Conservation (phyloP, 2,797 vertebrate genomes). For the Mus minutoides region DNA sequence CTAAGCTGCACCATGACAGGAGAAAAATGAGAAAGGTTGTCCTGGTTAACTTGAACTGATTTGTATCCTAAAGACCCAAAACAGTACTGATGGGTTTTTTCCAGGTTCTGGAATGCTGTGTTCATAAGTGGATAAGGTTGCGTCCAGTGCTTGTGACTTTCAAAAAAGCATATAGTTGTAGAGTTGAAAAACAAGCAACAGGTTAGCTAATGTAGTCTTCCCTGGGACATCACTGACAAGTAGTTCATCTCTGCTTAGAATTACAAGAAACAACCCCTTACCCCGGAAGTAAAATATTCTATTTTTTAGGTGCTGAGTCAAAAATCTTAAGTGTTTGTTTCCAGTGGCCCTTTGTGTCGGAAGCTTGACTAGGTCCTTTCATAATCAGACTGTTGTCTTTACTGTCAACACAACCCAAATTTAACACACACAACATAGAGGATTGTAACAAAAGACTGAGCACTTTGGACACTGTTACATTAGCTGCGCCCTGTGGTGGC, state of each 20-base stretch:
- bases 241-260: background rate
- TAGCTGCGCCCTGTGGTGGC: background rate
- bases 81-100: background rate
- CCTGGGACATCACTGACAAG: background rate
- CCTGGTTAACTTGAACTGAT: background rate
- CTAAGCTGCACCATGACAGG: background rate
- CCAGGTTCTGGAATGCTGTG: background rate
- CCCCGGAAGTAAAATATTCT: background rate
- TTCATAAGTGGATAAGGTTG: background rate
- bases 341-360: background rate
- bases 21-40: conserved; percentile 10
- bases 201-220: background rate
- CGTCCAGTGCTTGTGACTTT: background rate
- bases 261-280: background rate
- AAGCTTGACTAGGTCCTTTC: background rate
- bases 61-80: conserved; percentile 6
- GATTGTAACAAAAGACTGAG: background rate
- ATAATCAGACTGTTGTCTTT: background rate
- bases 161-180: background rate
- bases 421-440: background rate
- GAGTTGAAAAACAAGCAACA: background rate
- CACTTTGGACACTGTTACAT: background rate
- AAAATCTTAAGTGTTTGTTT: background rate
- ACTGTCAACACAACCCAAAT: background rate
- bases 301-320: conserved; percentile 8